Percentiles rank a stretch among this genome's conserved stretches.
phyloP scores from a whole-genome alignment of 2,888 invertebrate species.

The Ptilodon capucinus region DNA sequence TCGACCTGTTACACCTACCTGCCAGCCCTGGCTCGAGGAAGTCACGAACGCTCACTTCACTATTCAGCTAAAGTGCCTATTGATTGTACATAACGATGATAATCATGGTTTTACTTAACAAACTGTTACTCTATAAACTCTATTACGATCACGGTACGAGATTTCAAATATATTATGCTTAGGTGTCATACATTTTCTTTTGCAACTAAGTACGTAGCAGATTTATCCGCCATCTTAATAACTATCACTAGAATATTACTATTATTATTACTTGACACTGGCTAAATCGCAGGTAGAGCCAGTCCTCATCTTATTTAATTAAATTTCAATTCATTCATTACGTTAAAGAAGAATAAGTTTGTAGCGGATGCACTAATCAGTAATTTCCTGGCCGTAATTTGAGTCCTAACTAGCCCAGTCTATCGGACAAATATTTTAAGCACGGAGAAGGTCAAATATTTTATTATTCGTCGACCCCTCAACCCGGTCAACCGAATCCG shows the following conservation, averaged over 20 bases:
- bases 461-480: not conserved
- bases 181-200: too few species aligned
- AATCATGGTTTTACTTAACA: conserved; percentile 32
- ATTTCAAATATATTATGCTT: not conserved
- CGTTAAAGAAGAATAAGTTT: too few species aligned
- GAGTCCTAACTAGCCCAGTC: not conserved
- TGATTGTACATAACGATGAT: conserved; percentile 51
- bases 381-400: too few species aligned
- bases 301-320: too few species aligned
- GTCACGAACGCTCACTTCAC: conserved; percentile 61
- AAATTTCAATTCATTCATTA: too few species aligned
- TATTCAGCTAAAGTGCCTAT: conserved; percentile 53
- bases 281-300: too few species aligned
- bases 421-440: conserved; percentile 6
- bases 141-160: conserved; percentile 14
- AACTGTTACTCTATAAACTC: conserved; percentile 20
- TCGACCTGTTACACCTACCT: not conserved
- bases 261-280: too few species aligned
- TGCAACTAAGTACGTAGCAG: too few species aligned
- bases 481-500: not conserved
- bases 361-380: too few species aligned
- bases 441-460: not conserved
- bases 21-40: conserved; percentile 46
- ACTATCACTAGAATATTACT: too few species aligned
- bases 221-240: too few species aligned